Base-by-base conservation (phyloP, 2,888 invertebrate species). In the Acanthoscelides obtectus region DNA sequence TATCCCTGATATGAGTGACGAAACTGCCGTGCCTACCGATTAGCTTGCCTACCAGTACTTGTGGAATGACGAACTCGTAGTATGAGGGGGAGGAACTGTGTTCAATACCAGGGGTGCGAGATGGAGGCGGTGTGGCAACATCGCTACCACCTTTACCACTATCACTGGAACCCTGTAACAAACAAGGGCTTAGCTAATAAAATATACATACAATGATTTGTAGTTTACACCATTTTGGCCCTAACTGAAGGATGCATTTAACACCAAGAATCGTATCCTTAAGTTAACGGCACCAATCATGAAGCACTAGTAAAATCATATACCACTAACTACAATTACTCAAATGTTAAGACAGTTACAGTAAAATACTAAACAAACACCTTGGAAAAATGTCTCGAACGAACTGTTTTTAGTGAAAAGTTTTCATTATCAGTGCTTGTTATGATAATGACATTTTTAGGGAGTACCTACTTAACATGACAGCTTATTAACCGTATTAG, bases 11-110 rank as follows among this genome's bases (percentile, higher is more conserved):
- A 80, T 90, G 90, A 76, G 92, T 92, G n/a, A 98, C 92, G 86
- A 93, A 93, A 65, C 89, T 87, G 66, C 96, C 96, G 79, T 91
- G 90, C 79, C 91, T 91, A 65, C 98, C 98, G 84, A 97, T 97
- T 78, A 98, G 87, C 72, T 93, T 90, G 20, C 97, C 97, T 73
- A 96, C 95, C 76, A 96, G 87, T 72, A 88, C 86, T 81, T 92
- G 91, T 66, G 92, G 92, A 81, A 94, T 89, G 77, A 91, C 86
- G 86, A 95, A 95, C 83, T 95, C 92, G 82, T 92, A 92, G 78
- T 89, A 84, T 5, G 87, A 87, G 65, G 85, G 81, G 65, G 77
- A 87, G 87, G 78, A 89, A 12, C 70, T 45, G 6, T 69, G 87
- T 64, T 71, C 68, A 75, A 88, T 88, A 73, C 88, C 86, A 75